Evolutionary conservation across 2,888 invertebrate genomes (phyloP), one percentile per base, ranked within the genome.

Genomic region (Tuta absoluta): DNA sequence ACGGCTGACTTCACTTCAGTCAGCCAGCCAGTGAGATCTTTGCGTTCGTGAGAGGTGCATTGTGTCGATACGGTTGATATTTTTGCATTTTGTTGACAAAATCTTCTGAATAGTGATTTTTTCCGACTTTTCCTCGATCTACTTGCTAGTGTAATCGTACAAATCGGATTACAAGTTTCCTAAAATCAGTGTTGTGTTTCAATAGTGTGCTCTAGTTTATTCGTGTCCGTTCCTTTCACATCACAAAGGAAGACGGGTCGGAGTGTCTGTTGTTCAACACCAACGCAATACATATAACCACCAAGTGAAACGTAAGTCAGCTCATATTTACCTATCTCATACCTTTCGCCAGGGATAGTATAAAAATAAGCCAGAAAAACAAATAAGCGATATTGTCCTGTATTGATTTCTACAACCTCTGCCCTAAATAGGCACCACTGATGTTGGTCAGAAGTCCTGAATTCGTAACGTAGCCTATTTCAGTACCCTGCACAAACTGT

Each of bases 231-330:
- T 61, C 62, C 82, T 85, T 86, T 85, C 84, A 87, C 89, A 89
- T 85, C 84, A 87, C 89, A 89, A 89, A 89, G 88, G 85, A 86
- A 79, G 72, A 76, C 75, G 73, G 77, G 75, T 78, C 75, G 74
- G 73, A 17, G 73, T 78, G 77, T 48, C 61, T 49, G 24, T 61
- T 65, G 65, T 41, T 63, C 51, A 57, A 38, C 58, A 51, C 67
- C 68, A 78, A 75, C 75, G 73, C 76, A 79, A 81, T 82, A 79
- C 75, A 70, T 74, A 73, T 74, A 72, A 73, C 65, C 37, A 61
- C 66, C 71, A 72, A 75, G 67, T 71, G 67, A 68, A 76, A 77
- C 73, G 87, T 87, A 66, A 66, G 66, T 63, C n/a, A 21, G 37
- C 12, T 41, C 17, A 23, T 37, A 21, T 38, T 53, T 53, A 53